Percentiles rank a stretch among this genome's conserved stretches.
Conservation (phyloP, 2,888 invertebrate genomes). For the Achlya flavicornis region DNA sequence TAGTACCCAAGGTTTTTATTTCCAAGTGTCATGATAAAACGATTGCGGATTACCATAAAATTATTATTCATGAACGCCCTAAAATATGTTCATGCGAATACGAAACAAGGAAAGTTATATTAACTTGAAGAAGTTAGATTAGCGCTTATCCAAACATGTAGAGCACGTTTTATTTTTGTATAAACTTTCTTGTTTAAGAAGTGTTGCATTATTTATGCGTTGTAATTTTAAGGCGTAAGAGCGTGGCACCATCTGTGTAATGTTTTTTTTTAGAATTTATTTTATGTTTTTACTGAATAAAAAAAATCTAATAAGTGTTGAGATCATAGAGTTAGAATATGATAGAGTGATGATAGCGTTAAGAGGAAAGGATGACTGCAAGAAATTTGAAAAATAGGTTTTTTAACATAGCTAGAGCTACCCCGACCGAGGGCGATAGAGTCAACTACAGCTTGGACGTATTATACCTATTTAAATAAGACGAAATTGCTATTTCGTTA, state of each 20-base stretch:
- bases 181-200: slow-evolving; percentile 24
- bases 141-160: slow-evolving; percentile 59
- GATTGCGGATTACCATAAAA: slow-evolving; percentile 50
- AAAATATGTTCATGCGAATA: slow-evolving; percentile 66
- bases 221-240: slow-evolving; percentile 3
- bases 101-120: slow-evolving; percentile 71
- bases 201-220: slow-evolving; percentile 17
- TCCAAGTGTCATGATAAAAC: slow-evolving; percentile 45
- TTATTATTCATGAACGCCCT: slow-evolving; percentile 64
- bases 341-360: too few relatives aligned
- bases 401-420: too few relatives aligned
- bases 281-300: too few relatives aligned
- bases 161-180: slow-evolving; percentile 44
- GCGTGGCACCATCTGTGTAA: background rate
- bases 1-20: slow-evolving; percentile 25
- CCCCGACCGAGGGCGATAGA: too few relatives aligned
- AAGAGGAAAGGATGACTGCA: too few relatives aligned
- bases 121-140: slow-evolving; percentile 73
- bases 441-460: too few relatives aligned
- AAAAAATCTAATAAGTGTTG: too few relatives aligned
- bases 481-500: too few relatives aligned
- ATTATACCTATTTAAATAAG: too few relatives aligned
- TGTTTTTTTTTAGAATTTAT: background rate
- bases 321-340: too few relatives aligned
- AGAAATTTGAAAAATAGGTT: too few relatives aligned